Percentiles rank a stretch among this genome's conserved stretches.
These are phyloP conservation scores for Coracias cyanogaster DNA, from an alignment of 2,797 vertebrate genomes.

Conservation along the genomic window DNA sequence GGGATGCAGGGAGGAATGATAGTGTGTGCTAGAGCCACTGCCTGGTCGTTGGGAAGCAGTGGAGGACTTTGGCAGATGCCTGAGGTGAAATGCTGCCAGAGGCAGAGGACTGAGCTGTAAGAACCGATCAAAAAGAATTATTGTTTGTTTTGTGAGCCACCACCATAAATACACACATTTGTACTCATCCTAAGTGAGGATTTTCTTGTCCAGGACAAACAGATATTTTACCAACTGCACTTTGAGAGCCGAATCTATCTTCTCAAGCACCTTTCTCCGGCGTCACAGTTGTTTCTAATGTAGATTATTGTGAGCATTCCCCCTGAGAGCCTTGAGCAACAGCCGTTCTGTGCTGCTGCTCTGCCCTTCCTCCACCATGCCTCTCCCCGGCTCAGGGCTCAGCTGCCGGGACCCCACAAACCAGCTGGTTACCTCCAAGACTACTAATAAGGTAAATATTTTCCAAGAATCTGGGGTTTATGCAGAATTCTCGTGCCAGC, in stretches of 20 bases:
- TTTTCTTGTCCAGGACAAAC: background rate
- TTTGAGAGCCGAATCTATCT: background rate
- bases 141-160: background rate
- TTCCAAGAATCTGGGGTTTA: background rate
- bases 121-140: background rate
- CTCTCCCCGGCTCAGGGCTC: background rate
- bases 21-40: too few species aligned
- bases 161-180: background rate
- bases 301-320: background rate
- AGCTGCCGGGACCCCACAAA: background rate
- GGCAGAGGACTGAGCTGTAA: background rate
- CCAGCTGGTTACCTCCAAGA: rapidly evolving
- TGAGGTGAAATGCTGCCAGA: background rate
- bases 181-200: background rate
- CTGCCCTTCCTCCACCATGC: background rate
- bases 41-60: background rate
- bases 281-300: background rate
- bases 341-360: too few species aligned
- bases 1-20: too few species aligned
- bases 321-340: background rate
- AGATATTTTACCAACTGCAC: background rate
- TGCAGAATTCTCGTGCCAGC: background rate
- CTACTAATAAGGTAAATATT: background rate
- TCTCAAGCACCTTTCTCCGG: background rate
- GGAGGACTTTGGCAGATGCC: background rate